A percentile compares a stretch with the other conserved stretches of the same genome.
Evolutionary conservation across 2,888 invertebrate species (phyloP).

Genomic region (Linnaemya vulpina): DNA sequence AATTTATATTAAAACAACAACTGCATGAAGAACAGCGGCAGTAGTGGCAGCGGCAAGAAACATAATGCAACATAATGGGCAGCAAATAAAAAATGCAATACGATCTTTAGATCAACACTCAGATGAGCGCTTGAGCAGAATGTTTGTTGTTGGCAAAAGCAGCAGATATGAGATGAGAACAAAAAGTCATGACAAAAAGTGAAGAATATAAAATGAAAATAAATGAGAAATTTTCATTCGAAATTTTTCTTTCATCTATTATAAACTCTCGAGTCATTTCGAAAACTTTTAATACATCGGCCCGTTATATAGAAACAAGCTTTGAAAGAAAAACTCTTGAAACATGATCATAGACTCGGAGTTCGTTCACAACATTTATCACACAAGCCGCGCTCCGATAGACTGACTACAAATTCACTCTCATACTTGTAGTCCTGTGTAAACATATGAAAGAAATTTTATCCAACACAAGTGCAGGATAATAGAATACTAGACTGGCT

Average conservation of each 20-base stretch:
- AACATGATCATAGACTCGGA: too few species aligned
- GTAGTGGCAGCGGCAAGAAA: background rate
- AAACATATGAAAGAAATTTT: slow-evolving; percentile 55
- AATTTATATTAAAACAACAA: slow-evolving; percentile 40
- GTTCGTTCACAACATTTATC: background rate
- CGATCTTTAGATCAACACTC: slow-evolving; percentile 47
- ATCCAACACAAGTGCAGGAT: slow-evolving; percentile 66
- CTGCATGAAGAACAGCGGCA: slow-evolving; percentile 31
- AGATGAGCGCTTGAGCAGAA: slow-evolving; percentile 24
- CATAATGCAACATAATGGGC: slow-evolving; percentile 37
- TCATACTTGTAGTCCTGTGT: slow-evolving; percentile 47
- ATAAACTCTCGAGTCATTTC: too few species aligned
- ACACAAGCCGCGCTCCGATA: slow-evolving; percentile 5
- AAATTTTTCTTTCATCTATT: too few species aligned
- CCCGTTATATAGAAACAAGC: too few species aligned
- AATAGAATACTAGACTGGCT: slow-evolving; percentile 64
- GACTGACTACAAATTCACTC: slow-evolving; percentile 36
- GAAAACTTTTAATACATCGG: too few species aligned
- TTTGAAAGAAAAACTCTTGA: too few species aligned
- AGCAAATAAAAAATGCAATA: background rate
- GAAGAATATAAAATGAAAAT: background rate
- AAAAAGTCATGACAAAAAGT: slow-evolving; percentile 11
- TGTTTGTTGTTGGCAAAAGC: slow-evolving; percentile 42
- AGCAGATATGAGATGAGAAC: background rate
- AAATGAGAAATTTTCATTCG: too few species aligned